Base-by-base conservation (phyloP, 2,113 vertebrate species). In the Eptesicus fuscus region DNA sequence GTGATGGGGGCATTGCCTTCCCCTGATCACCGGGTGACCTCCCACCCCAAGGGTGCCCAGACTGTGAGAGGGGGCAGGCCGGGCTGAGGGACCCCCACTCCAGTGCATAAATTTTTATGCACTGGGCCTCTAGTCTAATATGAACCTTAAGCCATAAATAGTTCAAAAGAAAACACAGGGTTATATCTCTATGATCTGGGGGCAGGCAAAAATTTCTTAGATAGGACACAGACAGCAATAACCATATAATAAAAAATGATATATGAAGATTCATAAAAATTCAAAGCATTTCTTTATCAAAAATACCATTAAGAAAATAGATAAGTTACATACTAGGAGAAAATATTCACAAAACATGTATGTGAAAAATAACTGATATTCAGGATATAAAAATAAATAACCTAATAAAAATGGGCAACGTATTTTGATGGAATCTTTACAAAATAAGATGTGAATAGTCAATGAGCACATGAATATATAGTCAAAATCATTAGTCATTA, bases 221-320 rank as follows among this genome's bases (percentile, higher is more conserved):
- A 61, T 28, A 83, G 10, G 28, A 80, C 17, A 80, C 47, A 74
- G 4, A 79, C 0, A 82, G 28, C 2, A 95, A n/a, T 78, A 42
- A 74, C 5, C 9, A 77, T 23, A 56, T 79, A 80, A 84, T 92
- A 77, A 76, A 94, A 78, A 88, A 28, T 65, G 7, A 70, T 35
- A 82, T 28, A 83, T 53, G 37, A 77, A 76, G 70, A 23, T 61
- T 70, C 61, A 76, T 59, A 7, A 87, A 83, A 83, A 70, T 87
- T 80, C n/a, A 87, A 95, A 93, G 32, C 18, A 59, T 23, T 23
- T 86, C 56, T 85, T 77, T 35, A 74, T 85, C 23, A 71, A 94
- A 83, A 71, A 16, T 0, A 44, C 11, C 2, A 71, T 78, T 86
- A 70, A 74, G 28, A 78, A 88, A 88, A 84, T 42, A 53, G 17